These are phyloP conservation scores for Tiliacea aurago DNA, from an alignment of 2,888 invertebrate species.

Conservation along the genomic window DNA sequence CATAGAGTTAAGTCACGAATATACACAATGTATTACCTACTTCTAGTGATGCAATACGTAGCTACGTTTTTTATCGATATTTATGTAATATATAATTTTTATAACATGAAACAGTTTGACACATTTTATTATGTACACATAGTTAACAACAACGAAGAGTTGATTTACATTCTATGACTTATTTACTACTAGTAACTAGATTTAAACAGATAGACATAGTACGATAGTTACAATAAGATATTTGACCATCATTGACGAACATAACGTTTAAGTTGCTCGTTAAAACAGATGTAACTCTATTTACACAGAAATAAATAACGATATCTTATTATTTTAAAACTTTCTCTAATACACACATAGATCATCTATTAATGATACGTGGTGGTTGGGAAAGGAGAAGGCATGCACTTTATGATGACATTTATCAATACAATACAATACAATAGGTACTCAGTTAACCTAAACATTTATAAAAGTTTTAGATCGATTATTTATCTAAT, in stretches of 20 bases:
- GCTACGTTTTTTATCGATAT: slow-evolving; percentile 35
- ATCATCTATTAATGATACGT: slow-evolving; percentile 1
- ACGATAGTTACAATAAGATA: slow-evolving; percentile 33
- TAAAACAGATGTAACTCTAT: slow-evolving; percentile 49
- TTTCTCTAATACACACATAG: slow-evolving; percentile 30
- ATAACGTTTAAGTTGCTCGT: slow-evolving; percentile 57
- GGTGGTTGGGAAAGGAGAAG: not conserved
- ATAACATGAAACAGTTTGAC: slow-evolving; percentile 60
- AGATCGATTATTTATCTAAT: slow-evolving; percentile 41
- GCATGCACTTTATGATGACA: slow-evolving; percentile 10
- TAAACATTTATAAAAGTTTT: slow-evolving; percentile 19
- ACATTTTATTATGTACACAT: slow-evolving; percentile 62
- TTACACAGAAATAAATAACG: slow-evolving; percentile 60
- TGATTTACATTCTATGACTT: slow-evolving; percentile 48
- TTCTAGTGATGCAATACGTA: slow-evolving; percentile 34
- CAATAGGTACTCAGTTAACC: not conserved
- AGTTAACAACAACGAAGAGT: slow-evolving; percentile 58
- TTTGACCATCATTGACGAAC: slow-evolving; percentile 41
- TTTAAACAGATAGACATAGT: slow-evolving; percentile 39
- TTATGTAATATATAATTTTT: slow-evolving; percentile 41
- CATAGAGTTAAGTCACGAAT: slow-evolving; percentile 33
- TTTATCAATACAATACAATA: slow-evolving; percentile 9
- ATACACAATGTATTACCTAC: slow-evolving; percentile 39
- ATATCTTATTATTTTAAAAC: slow-evolving; percentile 36
- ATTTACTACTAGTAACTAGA: slow-evolving; percentile 42